phyloP scores from a whole-genome alignment of 2,888 invertebrate genomes.

The Allolobophora icterica region DNA sequence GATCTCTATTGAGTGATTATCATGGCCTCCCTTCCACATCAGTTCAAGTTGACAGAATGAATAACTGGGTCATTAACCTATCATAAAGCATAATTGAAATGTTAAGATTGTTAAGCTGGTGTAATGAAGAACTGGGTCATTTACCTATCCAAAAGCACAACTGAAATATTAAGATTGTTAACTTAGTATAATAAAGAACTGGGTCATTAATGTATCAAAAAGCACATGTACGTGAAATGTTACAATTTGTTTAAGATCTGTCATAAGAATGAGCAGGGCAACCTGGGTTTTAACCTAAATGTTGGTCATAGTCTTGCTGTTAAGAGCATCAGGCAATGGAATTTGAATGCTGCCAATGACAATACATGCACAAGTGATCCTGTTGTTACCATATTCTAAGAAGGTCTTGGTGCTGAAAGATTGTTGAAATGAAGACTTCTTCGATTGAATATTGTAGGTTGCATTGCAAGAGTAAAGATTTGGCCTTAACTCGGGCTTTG shows the following conservation, averaged over 20 bases:
- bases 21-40: not conserved
- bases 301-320: not conserved
- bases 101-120: not conserved
- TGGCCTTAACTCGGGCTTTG: not conserved
- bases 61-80: not conserved
- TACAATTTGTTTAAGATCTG: no score
- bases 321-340: not conserved
- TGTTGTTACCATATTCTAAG: not conserved
- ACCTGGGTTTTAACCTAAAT: not conserved
- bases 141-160: no score
- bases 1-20: not conserved
- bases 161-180: no score
- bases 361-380: not conserved
- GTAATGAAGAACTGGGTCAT: not conserved
- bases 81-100: not conserved
- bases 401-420: no score
- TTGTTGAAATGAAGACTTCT: no score
- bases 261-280: not conserved
- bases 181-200: no score
- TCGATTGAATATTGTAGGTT: not conserved
- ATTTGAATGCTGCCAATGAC: not conserved
- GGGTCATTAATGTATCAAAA: no score
- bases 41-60: not conserved
- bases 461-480: not conserved
- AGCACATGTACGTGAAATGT: no score